Conservation (phyloP, 2,888 invertebrate species). For the Dasypolia templi region DNA sequence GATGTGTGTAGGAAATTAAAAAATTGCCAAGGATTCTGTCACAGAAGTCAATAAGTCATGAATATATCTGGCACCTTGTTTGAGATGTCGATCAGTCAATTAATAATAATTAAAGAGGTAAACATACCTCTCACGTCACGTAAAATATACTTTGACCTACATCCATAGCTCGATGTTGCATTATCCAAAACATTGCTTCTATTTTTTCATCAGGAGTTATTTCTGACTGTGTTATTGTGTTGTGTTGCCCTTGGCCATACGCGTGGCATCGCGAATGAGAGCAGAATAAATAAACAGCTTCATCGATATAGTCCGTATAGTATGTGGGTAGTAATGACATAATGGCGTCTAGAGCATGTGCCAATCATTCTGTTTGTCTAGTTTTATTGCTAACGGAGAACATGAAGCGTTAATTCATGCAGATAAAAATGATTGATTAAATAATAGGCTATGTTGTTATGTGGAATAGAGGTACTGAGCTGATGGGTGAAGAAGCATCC, state of each 20-base stretch:
- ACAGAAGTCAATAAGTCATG: constrained; percentile 9
- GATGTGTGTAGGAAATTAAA: no score
- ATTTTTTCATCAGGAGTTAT: constrained; percentile 41
- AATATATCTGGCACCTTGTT: constrained; percentile 36
- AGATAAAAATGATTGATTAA: not conserved
- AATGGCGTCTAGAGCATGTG: constrained; percentile 54
- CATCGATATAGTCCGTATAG: constrained; percentile 22
- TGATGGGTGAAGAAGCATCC: not conserved
- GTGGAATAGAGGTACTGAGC: not conserved
- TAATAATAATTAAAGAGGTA: constrained; percentile 23
- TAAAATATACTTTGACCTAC: not conserved
- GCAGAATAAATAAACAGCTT: constrained; percentile 45
- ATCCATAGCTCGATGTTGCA: not conserved
- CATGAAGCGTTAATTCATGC: constrained; percentile 22
- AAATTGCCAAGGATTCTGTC: constrained; percentile 37
- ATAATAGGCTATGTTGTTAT: not conserved
- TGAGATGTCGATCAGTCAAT: constrained; percentile 13
- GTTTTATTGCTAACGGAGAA: constrained; percentile 14
- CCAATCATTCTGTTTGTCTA: constrained; percentile 46
- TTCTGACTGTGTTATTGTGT: not conserved
- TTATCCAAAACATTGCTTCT: constrained; percentile 30
- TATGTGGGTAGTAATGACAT: constrained; percentile 65
- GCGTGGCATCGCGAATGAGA: constrained; percentile 40
- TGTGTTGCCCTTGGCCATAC: constrained; percentile 35
- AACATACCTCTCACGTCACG: constrained; percentile 17